Evolutionary conservation across 2,888 invertebrate genomes (phyloP).

Genomic region (Alsophila aescularia): DNA sequence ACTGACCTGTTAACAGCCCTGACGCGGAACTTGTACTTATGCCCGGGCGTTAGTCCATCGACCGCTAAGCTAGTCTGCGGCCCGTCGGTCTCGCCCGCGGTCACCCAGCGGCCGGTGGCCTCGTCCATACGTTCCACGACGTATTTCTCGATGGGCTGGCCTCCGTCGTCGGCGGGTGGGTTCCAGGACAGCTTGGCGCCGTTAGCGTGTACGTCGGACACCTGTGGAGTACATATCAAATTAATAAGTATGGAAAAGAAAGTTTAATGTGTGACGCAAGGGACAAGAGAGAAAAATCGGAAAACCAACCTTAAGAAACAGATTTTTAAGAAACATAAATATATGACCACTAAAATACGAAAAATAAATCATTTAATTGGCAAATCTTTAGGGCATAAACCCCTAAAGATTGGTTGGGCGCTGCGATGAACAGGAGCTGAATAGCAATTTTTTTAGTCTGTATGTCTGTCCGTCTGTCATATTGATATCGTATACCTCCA

Average conservation of each 20-base stretch:
- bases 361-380: no score
- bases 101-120: constrained; percentile 96
- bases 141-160: constrained; percentile 96
- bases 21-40: constrained; percentile 99
- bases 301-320: no score
- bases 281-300: no score
- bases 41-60: constrained; percentile 95
- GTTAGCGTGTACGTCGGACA: constrained; percentile 93
- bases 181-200: constrained; percentile 96
- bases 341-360: no score
- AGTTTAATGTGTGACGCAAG: no score
- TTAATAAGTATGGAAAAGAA: neutral
- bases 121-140: constrained; percentile 98
- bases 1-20: constrained; percentile 94
- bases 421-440: no score
- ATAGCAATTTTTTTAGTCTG: no score
- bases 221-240: constrained; percentile 47
- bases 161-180: constrained; percentile 97
- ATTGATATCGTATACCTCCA: no score
- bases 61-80: constrained; percentile 90
- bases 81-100: constrained; percentile 96
- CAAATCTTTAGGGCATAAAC: no score
- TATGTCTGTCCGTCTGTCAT: no score
- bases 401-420: no score
- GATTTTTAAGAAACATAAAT: no score